These are phyloP conservation scores for Pampusana beccarii DNA, from an alignment of 2,113 vertebrate species.

Conservation along the genomic window DNA sequence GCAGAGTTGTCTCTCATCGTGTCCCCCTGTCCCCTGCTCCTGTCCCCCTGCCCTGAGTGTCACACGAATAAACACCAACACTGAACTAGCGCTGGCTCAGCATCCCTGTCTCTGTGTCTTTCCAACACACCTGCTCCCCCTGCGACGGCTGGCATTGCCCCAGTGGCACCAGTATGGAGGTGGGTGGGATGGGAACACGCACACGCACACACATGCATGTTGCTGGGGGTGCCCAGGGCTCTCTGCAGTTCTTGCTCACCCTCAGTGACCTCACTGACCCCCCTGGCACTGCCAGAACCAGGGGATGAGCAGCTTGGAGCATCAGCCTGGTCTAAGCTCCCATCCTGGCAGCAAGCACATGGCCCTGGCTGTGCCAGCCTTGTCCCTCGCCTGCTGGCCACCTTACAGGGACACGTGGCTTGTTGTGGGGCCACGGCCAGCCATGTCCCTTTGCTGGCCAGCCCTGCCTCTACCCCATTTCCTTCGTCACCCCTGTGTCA, in stretches of 20 bases:
- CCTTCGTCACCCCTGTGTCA: not conserved
- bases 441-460: not conserved
- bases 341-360: accelerated
- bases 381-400: accelerated
- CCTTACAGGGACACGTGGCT: not conserved
- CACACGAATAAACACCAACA: conserved; percentile 50
- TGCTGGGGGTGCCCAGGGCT: not conserved
- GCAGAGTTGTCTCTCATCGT: not conserved
- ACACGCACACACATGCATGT: no score
- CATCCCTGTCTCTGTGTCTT: conserved; percentile 49
- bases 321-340: not conserved
- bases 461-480: not conserved
- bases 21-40: not conserved
- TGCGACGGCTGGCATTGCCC: accelerated
- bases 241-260: not conserved
- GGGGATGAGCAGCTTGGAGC: not conserved
- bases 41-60: not conserved
- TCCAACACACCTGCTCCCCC: accelerated
- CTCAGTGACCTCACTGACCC: accelerated
- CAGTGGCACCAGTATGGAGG: not conserved
- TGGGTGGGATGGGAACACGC: not conserved
- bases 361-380: not conserved
- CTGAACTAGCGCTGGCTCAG: conserved; percentile 54
- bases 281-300: no score
- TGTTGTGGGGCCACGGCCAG: not conserved